These are phyloP conservation scores for Phaethon lepturus DNA, from an alignment of 2,113 vertebrate genomes.

Conservation along the genomic window DNA sequence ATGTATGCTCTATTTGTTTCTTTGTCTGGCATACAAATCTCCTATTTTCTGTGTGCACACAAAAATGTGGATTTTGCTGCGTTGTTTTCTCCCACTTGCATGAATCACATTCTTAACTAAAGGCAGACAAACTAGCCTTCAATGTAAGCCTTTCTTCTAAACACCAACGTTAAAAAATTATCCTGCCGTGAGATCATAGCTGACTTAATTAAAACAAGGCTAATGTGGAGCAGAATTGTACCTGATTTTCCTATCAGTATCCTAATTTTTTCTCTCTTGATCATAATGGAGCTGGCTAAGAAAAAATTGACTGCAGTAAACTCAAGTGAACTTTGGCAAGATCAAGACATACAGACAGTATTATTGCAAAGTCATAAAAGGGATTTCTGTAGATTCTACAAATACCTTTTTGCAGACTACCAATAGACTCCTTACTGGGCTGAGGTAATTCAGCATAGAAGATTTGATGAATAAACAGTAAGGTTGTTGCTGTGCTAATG, in stretches of 20 bases:
- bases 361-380: constrained; percentile 20
- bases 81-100: constrained; percentile 63
- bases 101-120: constrained; percentile 57
- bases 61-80: constrained; percentile 14
- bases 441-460: neutral
- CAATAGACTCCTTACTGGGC: neutral
- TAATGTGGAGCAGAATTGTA: constrained; percentile 47
- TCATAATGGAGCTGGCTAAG: neutral
- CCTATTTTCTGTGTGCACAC: neutral
- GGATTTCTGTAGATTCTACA: constrained; percentile 30
- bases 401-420: neutral
- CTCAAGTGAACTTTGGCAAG: constrained; percentile 12
- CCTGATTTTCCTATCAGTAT: constrained; percentile 19
- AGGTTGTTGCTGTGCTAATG: neutral
- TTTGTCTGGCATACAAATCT: neutral
- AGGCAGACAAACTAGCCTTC: constrained; percentile 26
- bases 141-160: constrained; percentile 55
- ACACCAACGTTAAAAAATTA: constrained; percentile 59
- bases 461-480: neutral
- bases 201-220: constrained; percentile 31
- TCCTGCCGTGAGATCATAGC: constrained; percentile 60
- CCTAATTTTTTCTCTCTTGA: neutral
- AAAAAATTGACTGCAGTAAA: constrained; percentile 2
- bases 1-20: neutral
- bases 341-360: neutral